These are phyloP conservation scores for Alloscopus bannaensis DNA, from an alignment of 2,888 invertebrate genomes.

Conservation along the genomic window DNA sequence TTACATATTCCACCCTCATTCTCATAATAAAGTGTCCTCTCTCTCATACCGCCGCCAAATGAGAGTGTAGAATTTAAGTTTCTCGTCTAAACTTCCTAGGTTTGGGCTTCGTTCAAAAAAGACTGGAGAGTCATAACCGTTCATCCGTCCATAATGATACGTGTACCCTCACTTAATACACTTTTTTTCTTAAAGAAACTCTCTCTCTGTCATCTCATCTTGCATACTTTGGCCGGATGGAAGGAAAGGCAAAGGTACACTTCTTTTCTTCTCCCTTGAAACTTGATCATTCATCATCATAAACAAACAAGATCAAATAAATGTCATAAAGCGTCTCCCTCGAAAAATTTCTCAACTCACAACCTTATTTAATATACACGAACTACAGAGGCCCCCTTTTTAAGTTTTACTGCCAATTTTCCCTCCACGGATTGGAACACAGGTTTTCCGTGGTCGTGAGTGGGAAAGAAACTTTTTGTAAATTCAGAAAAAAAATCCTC, in stretches of 20 bases:
- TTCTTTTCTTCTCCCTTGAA: slow-evolving; percentile 4
- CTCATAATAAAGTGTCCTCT: not conserved
- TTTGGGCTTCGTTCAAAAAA: not conserved
- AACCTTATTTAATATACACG: slow-evolving; percentile 18
- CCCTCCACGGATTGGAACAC: not conserved
- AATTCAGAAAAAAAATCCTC: slow-evolving; percentile 10
- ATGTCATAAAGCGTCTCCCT: slow-evolving; percentile 47
- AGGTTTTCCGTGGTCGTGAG: not conserved
- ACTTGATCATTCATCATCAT: slow-evolving; percentile 58
- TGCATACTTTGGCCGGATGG: slow-evolving; percentile 1
- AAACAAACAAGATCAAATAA: slow-evolving; percentile 57
- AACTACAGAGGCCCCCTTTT: not conserved
- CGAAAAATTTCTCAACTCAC: slow-evolving; percentile 22
- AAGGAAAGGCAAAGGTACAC: not conserved
- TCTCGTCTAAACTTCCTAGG: not conserved
- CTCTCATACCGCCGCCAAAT: not conserved
- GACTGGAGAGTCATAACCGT: slow-evolving; percentile 18
- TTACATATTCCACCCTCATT: not conserved
- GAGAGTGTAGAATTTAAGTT: not conserved
- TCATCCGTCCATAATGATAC: slow-evolving; percentile 39
- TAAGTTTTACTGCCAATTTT: not conserved
- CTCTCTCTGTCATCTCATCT: slow-evolving; percentile 21
- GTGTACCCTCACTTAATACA: not conserved
- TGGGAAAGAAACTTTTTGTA: not conserved
- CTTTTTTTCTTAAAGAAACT: not conserved